Evolutionary conservation across 2,888 invertebrate genomes (phyloP).

Genomic region (Caenorhabditis sp.): DNA sequence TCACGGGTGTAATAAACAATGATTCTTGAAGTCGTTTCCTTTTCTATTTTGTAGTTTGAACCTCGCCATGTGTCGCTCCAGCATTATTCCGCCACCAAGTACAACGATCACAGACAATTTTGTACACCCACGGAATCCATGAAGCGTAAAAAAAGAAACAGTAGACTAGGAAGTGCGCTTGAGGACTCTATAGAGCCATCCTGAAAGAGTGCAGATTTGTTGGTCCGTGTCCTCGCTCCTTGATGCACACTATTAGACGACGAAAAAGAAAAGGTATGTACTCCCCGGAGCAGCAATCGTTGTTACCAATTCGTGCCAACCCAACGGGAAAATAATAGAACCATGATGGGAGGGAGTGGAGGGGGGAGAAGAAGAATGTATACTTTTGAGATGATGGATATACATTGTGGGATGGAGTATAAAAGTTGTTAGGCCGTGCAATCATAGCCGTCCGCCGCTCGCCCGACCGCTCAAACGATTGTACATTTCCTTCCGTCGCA

Average conservation of each 20-base stretch:
- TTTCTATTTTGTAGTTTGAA: not conserved
- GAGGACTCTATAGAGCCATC: slow-evolving; percentile 32
- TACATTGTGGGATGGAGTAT: slow-evolving; percentile 41
- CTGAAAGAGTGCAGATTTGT: slow-evolving; percentile 42
- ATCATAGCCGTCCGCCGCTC: slow-evolving; percentile 29
- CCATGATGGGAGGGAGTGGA: slow-evolving; percentile 35
- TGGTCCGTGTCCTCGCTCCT: slow-evolving; percentile 4
- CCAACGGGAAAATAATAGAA: slow-evolving; percentile 56
- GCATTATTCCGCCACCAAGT: slow-evolving; percentile 19
- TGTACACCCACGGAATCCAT: slow-evolving; percentile 27
- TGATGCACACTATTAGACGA: slow-evolving; percentile 49
- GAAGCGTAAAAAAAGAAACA: slow-evolving; percentile 53
- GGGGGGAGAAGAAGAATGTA: slow-evolving; percentile 40
- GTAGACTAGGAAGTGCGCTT: slow-evolving; percentile 55
- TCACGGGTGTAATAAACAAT: slow-evolving; percentile 49
- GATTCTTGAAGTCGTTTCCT: slow-evolving; percentile 6
- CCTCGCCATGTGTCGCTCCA: not conserved
- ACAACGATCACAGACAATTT: slow-evolving; percentile 50
- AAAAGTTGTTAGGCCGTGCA: slow-evolving; percentile 49
- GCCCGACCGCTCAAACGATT: slow-evolving; percentile 49
- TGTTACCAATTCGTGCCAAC: slow-evolving; percentile 55
- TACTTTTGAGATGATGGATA: slow-evolving; percentile 53
- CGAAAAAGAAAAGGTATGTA: slow-evolving; percentile 48
- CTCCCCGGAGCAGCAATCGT: not conserved
- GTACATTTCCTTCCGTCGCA: slow-evolving; percentile 60